These are phyloP conservation scores for Lycaena phlaeas DNA, from an alignment of 2,888 invertebrate species.

Conservation along the genomic window DNA sequence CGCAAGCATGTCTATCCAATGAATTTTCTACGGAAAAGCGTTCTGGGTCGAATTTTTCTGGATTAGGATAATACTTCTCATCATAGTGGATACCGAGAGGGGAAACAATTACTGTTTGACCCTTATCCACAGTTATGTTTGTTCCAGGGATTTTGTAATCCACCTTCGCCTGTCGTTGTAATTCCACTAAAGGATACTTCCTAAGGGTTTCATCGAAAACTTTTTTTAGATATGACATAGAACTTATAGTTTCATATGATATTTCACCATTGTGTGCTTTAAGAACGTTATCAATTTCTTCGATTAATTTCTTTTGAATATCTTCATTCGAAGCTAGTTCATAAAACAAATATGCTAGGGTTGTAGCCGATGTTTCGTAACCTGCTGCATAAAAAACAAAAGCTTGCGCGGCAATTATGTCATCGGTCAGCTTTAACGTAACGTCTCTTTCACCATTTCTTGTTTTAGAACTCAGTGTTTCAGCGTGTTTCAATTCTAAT, in stretches of 20 bases:
- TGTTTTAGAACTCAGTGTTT: background rate
- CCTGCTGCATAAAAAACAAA: conserved; percentile 56
- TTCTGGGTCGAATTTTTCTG: conserved; percentile 57
- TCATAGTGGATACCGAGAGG: conserved; percentile 51
- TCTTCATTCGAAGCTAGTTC: conserved; percentile 41
- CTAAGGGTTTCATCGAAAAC: conserved; percentile 48
- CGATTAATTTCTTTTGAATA: conserved; percentile 38
- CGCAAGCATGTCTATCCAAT: conserved; percentile 34
- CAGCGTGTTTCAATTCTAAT: conserved; percentile 26
- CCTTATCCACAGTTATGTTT: conserved; percentile 36
- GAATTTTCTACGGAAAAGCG: conserved; percentile 42
- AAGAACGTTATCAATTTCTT: conserved; percentile 35
- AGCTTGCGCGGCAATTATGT: conserved; percentile 43
- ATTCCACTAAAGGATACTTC: conserved; percentile 49
- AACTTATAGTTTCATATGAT: conserved; percentile 41
- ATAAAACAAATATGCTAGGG: conserved; percentile 40
- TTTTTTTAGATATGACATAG: conserved; percentile 46
- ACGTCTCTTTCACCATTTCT: conserved; percentile 15
- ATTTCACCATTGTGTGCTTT: conserved; percentile 33
- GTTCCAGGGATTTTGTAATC: conserved; percentile 43
- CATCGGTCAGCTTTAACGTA: conserved; percentile 33
- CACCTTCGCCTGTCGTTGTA: conserved; percentile 36
- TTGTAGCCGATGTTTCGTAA: conserved; percentile 53
- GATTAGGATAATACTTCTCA: conserved; percentile 45
- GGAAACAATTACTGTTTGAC: conserved; percentile 34